phyloP scores from a whole-genome alignment of 2,888 invertebrate species.

The Tromatobia lineatoria region DNA sequence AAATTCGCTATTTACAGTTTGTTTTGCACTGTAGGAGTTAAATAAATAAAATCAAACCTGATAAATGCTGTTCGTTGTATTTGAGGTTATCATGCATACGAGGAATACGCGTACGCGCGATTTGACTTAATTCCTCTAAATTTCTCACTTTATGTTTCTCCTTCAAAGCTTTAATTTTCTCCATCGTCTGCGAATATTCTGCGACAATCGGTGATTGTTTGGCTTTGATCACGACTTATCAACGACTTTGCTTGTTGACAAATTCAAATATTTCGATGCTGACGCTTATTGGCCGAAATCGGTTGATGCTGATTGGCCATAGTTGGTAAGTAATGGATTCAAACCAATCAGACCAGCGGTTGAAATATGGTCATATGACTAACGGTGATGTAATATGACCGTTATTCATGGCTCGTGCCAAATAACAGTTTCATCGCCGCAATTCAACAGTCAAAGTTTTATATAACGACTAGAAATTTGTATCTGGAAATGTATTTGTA shows the following conservation, averaged over 20 bases:
- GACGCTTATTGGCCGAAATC: background rate
- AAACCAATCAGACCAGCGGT: too few relatives aligned
- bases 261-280: background rate
- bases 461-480: too few relatives aligned
- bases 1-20: background rate
- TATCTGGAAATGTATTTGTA: too few relatives aligned
- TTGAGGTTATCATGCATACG: conserved; percentile 43
- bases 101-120: background rate
- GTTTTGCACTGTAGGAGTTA: background rate
- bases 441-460: too few relatives aligned
- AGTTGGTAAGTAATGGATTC: too few relatives aligned
- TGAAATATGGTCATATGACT: too few relatives aligned
- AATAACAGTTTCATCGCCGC: background rate
- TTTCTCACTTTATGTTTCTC: conserved; percentile 52
- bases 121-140: conserved; percentile 39
- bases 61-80: conserved; percentile 53
- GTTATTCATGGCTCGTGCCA: background rate
- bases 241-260: background rate
- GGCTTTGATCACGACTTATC: background rate
- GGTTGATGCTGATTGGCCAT: too few relatives aligned
- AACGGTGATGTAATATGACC: too few relatives aligned
- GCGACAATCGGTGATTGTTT: background rate
- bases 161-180: conserved; percentile 56
- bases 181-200: conserved; percentile 44
- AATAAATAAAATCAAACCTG: conserved; percentile 33